Percentiles rank a stretch among this genome's conserved stretches.
Evolutionary conservation across 2,888 invertebrate genomes (phyloP).

Genomic region (Plagodis pulveraria): DNA sequence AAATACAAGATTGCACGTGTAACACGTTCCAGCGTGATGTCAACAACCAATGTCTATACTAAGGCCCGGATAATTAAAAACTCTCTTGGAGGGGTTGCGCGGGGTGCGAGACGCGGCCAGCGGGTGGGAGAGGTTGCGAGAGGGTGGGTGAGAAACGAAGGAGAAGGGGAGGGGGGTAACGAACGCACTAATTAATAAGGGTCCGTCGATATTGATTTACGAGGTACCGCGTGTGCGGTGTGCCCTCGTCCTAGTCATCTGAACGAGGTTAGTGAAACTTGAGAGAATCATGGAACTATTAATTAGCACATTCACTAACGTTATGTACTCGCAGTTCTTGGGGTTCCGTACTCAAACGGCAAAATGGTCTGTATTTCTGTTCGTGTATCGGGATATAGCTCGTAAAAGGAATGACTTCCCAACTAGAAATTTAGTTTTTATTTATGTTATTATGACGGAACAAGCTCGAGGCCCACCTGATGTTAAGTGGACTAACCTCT

Average conservation of each 20-base stretch:
- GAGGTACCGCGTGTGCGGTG: slow-evolving; percentile 50
- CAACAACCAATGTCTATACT: slow-evolving; percentile 46
- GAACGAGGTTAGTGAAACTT: slow-evolving; percentile 11
- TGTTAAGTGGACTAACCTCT: too few species aligned
- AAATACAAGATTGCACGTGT: slow-evolving; percentile 37
- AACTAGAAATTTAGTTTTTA: too few species aligned
- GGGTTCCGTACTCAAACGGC: too few species aligned
- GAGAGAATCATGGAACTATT: background rate
- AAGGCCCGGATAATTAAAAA: slow-evolving; percentile 78
- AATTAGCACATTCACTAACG: too few species aligned
- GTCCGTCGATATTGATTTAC: slow-evolving; percentile 84
- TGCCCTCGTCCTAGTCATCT: slow-evolving; percentile 10
- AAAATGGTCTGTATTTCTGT: too few species aligned
- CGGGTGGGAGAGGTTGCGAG: slow-evolving; percentile 48
- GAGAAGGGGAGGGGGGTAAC: slow-evolving; percentile 65
- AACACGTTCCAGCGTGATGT: slow-evolving; percentile 58
- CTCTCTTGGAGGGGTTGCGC: slow-evolving; percentile 56
- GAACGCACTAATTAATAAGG: slow-evolving; percentile 84
- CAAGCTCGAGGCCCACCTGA: too few species aligned
- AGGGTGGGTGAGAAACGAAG: slow-evolving; percentile 69
- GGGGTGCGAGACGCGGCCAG: slow-evolving; percentile 16
- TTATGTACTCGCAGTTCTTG: too few species aligned
- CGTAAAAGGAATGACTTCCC: too few species aligned
- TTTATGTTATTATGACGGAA: too few species aligned
- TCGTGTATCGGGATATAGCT: too few species aligned